These are phyloP conservation scores for Cyaniris semiargus DNA, from an alignment of 2,888 invertebrate genomes.

Conservation along the genomic window DNA sequence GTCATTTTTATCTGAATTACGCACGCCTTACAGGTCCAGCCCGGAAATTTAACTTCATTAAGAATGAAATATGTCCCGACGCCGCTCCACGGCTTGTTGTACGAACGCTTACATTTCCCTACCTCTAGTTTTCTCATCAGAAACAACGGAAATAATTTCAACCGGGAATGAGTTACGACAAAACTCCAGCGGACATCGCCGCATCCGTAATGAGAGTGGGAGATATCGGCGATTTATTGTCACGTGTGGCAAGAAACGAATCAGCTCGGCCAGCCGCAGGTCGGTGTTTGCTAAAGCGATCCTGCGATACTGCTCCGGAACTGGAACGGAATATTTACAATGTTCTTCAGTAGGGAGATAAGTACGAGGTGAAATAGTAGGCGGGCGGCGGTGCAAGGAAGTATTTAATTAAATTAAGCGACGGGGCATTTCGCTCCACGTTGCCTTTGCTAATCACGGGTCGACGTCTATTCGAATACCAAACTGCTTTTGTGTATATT, in stretches of 20 bases:
- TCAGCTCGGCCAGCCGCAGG: constrained; percentile 38
- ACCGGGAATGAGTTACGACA: constrained; percentile 80
- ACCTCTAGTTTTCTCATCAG: constrained; percentile 80
- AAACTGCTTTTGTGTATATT: constrained; percentile 56
- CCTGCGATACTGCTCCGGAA: constrained; percentile 30
- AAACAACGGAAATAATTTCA: constrained; percentile 79
- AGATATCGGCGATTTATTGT: constrained; percentile 77
- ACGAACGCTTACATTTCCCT: constrained; percentile 76
- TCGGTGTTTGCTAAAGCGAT: constrained; percentile 37
- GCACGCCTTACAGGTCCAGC: constrained; percentile 73
- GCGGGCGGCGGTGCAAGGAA: constrained; percentile 62
- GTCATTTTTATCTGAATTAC: constrained; percentile 76
- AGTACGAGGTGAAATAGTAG: constrained; percentile 67
- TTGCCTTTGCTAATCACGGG: constrained; percentile 71
- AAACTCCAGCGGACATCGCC: constrained; percentile 79
- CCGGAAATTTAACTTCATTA: constrained; percentile 80
- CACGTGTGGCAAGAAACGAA: constrained; percentile 59
- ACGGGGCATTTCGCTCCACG: constrained; percentile 63
- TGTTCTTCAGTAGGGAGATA: constrained; percentile 35
- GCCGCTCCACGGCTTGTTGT: constrained; percentile 78
- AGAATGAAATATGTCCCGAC: constrained; percentile 79
- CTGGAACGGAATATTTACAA: constrained; percentile 36
- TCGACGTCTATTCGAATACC: constrained; percentile 67
- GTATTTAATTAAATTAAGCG: constrained; percentile 78
- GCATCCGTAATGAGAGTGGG: constrained; percentile 79